Conservation (phyloP, 2,888 invertebrate genomes). For the Apodemia mormo region DNA sequence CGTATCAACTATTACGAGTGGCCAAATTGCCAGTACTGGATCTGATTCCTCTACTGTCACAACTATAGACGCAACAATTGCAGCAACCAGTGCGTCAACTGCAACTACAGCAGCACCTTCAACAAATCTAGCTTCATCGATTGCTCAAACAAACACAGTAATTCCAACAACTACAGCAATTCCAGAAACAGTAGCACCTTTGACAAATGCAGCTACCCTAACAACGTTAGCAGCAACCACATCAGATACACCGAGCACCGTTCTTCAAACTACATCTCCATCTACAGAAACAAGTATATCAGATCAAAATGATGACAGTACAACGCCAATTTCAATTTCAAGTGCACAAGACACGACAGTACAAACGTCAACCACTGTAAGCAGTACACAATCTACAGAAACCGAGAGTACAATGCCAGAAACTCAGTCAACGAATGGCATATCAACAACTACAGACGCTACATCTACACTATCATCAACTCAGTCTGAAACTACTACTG, state of each 20-base stretch:
- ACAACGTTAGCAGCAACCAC: not conserved
- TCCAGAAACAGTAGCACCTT: slow-evolving; percentile 44
- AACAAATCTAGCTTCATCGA: not conserved
- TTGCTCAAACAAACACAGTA: not conserved
- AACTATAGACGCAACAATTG: not conserved
- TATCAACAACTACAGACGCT: slow-evolving; percentile 20
- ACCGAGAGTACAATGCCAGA: slow-evolving; percentile 9
- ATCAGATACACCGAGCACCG: not conserved
- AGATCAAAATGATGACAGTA: not conserved
- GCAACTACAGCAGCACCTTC: slow-evolving; percentile 41
- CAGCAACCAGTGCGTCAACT: slow-evolving; percentile 32
- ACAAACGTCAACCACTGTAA: not conserved
- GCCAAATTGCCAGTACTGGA: slow-evolving; percentile 19
- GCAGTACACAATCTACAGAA: not conserved
- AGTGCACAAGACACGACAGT: not conserved
- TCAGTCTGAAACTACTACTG: slow-evolving; percentile 44
- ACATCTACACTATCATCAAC: slow-evolving; percentile 36
- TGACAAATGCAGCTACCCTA: slow-evolving; percentile 17
- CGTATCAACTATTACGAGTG: slow-evolving; percentile 14
- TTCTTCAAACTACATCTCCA: not conserved
- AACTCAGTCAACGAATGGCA: slow-evolving; percentile 32
- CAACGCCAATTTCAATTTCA: not conserved
- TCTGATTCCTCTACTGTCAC: slow-evolving; percentile 4
- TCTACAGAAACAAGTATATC: not conserved
- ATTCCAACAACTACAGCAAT: not conserved